Base-by-base conservation (phyloP, 2,888 invertebrate species). In the Plagodis pulveraria region DNA sequence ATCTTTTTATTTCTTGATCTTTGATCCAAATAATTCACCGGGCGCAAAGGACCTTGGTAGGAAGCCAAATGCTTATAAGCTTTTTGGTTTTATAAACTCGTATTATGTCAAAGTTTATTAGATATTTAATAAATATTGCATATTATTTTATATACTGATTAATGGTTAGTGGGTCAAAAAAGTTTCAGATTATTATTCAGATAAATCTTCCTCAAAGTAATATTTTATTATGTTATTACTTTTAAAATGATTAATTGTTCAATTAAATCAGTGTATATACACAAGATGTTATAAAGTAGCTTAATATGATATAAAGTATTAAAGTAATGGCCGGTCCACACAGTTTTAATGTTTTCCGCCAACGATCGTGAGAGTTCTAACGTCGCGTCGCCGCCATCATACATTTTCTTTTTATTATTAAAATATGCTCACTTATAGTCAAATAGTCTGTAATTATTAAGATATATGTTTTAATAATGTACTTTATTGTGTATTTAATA, bases 311-410 rank as follows among this genome's bases (percentile, higher is more conserved):
- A 49, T 51, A 63, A 63, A 69, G 69, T 59, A 61, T 58, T 50
- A 51, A 54, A 65, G 56, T 67, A 69, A 65, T 63, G 64, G 61
- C 47, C 62, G 51, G 62, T 66, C 69, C 63, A 69, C 56, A 63
- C 63, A 62, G 36, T 60, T 63, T 71, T 77, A 74, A 79, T 77
- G 75, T 69, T 74, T 79, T 78, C 76, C 79, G 76, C 76, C 72
- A 66, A 65, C 65, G 63, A 66, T 68, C 74, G 64, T 62, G 62
- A 65, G 56, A 56, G 32, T 71, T 22, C 2, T 2, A 22, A 22
- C 67, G 68, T 69, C 69, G 69, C 62, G 57, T 62, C 74, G 69
- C 63, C 73, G 69, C 68, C 70, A 69, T 38, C 38, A 32, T 38
- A 48, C 51, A 61, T 67, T 74, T 72, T 66, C 62, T 70, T 67